Evolutionary conservation across 2,113 vertebrate genomes (phyloP), one percentile per base, ranked within the genome.

Genomic region (Verasper variegatus): DNA sequence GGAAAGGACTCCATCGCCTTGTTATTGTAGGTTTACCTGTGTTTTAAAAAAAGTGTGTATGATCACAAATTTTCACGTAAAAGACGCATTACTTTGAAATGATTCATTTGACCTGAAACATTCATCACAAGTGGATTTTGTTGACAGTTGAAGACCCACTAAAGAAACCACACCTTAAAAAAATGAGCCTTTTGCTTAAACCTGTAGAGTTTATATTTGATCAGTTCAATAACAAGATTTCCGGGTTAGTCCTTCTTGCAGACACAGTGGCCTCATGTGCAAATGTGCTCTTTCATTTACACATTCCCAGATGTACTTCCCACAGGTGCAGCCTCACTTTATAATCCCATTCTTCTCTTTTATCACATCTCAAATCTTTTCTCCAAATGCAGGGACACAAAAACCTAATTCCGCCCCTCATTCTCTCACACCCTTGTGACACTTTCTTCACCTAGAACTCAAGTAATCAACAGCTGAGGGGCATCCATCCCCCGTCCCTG

Each of bases 381-480:
- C 65, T 68, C 45, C 76, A 35, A 76, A 57, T 3, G 1, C 62
- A 23, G 61, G 0, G 23, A 4, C 51, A 82, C 68, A 74, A 82
- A 76, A 68, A n/a, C 54, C 55, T 26, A 61, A 78, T 68, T 78
- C 59, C 49, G 8, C 47, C 72, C 75, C 51, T 71, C 65, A n/a
- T 52, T 73, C 66, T 31, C 49, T 68, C 77, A 60, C 79, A 76
- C 72, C 64, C 49, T n/a, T 18, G 84, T 87, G 84, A 63, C 63
- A 86, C 42, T 81, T 90, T 82, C 72, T 62, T 73, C 82, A 86
- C 84, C 70, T 76, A 55, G 14, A 74, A 40, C 62, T 71, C 49
- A 82, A 84, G 75, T 40, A 70, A 87, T 88, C 71, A 80, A 68
- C 78, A 67, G 40, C 73, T 67, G 59, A 35, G 71, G 1, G 52